Conservation (phyloP, 2,797 vertebrate genomes). For the Myiothlypis chrysogaster region DNA sequence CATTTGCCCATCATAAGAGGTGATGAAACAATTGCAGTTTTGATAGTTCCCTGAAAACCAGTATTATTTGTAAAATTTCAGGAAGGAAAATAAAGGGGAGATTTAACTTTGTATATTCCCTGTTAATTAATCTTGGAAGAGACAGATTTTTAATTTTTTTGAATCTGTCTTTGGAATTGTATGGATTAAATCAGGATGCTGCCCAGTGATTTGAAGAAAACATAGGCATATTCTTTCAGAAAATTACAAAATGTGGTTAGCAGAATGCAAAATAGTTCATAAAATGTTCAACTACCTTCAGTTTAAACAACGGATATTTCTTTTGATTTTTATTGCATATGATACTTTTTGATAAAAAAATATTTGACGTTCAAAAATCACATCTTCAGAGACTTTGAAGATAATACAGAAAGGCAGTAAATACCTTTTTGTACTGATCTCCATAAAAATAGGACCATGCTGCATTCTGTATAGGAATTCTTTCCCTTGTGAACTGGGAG, state of each 20-base stretch:
- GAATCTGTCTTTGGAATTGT: neutral
- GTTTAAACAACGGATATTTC: neutral
- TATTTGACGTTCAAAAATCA: conserved; percentile 5
- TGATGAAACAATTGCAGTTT: neutral
- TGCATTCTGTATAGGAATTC: neutral
- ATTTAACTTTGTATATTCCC: neutral
- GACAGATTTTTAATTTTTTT: neutral
- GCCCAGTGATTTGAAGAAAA: neutral
- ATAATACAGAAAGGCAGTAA: neutral
- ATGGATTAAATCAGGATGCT: neutral
- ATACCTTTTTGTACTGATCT: neutral
- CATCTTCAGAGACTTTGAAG: neutral
- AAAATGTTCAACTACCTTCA: neutral
- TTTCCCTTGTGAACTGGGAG: neutral
- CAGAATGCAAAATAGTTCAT: neutral
- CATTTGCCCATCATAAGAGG: neutral
- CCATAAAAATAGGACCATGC: neutral
- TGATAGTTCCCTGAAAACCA: neutral
- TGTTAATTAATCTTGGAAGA: neutral
- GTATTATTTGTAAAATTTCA: neutral
- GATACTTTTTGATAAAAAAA: neutral
- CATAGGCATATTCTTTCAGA: neutral
- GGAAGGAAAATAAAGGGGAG: neutral
- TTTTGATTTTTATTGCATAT: neutral
- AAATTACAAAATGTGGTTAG: neutral